Evolutionary conservation across 2,797 vertebrate genomes (phyloP), one percentile per base, ranked within the genome.

Genomic region (Diplodus sargus): DNA sequence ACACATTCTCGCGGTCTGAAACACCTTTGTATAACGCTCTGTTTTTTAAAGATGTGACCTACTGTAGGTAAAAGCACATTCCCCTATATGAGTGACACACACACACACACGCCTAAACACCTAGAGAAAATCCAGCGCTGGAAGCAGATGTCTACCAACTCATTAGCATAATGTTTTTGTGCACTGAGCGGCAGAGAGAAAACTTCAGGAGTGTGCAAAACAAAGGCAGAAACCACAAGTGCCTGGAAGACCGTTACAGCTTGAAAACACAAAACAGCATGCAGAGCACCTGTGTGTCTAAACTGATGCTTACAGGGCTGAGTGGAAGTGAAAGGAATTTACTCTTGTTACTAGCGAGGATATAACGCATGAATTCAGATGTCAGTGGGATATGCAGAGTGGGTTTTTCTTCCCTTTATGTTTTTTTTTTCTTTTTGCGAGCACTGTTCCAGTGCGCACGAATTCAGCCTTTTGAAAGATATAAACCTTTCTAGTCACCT

Each of bases 101-200:
- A 79, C 67, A 77, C 68, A 82, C 34, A 34, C 34, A 34, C 34
- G 74, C 70, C 58, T 72, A 45, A 87, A 76, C 34, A 86, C 76
- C 28, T 28, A 69, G 90, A 88, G 74, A 86, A 85, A 84, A 59
- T 6, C 5, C 23, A 12, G 70, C 69, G 85, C 76, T 90, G 70
- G 78, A 85, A 92, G 86, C 95, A 95, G 95, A 93, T 96, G 95
- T 94, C 87, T 86, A 65, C 83, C 67, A 53, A 22, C 70, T 90
- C 91, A 94, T 94, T 94, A 94, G 88, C 93, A 94, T 94, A 90
- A 88, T 94, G 94, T 95, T 93, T 94, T 93, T 93, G 87, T 92
- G 83, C 86, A 83, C 91, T 53, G 74, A 79, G 79, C 58, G 34
- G 72, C 88, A 81, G 82, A 82, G 77, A 87, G 87, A 92, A 87